These are phyloP conservation scores for Druon quercuslanigerum DNA, from an alignment of 1,140 invertebrate genomes.

Conservation along the genomic window DNA sequence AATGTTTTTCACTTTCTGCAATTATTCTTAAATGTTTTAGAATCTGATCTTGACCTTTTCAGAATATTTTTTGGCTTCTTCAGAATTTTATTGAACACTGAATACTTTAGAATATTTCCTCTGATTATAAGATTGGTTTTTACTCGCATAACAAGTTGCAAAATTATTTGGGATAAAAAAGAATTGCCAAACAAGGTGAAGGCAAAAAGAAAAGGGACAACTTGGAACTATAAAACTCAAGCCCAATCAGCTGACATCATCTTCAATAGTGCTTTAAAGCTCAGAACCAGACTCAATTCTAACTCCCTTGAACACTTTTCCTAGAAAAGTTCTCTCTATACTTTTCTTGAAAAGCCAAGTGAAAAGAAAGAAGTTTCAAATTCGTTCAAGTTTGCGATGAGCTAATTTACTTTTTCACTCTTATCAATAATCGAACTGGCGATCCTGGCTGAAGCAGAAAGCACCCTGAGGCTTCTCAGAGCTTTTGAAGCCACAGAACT, in stretches of 20 bases:
- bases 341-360: slow-evolving; percentile 12
- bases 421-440: slow-evolving; percentile 28
- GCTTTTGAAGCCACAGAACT: slow-evolving; percentile 12
- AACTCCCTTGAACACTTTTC: background rate
- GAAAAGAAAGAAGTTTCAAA: slow-evolving; percentile 31
- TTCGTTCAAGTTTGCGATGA: slow-evolving; percentile 28
- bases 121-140: too few species aligned
- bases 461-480: slow-evolving; percentile 11
- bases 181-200: background rate
- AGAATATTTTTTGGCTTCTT: too few species aligned
- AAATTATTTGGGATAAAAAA: background rate
- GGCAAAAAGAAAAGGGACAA: background rate
- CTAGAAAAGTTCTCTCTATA: slow-evolving; percentile 10
- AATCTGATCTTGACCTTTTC: too few species aligned
- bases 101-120: too few species aligned
- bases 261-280: slow-evolving; percentile 28
- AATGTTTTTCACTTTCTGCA: too few species aligned
- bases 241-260: slow-evolving; percentile 26
- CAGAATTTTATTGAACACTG: too few species aligned
- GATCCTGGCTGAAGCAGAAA: slow-evolving; percentile 14
- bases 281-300: slow-evolving; percentile 23
- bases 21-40: too few species aligned
- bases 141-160: background rate
- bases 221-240: slow-evolving; percentile 7
- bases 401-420: slow-evolving; percentile 27